phyloP scores from a whole-genome alignment of 2,113 vertebrate species.

The Xiphophorus couchianus region DNA sequence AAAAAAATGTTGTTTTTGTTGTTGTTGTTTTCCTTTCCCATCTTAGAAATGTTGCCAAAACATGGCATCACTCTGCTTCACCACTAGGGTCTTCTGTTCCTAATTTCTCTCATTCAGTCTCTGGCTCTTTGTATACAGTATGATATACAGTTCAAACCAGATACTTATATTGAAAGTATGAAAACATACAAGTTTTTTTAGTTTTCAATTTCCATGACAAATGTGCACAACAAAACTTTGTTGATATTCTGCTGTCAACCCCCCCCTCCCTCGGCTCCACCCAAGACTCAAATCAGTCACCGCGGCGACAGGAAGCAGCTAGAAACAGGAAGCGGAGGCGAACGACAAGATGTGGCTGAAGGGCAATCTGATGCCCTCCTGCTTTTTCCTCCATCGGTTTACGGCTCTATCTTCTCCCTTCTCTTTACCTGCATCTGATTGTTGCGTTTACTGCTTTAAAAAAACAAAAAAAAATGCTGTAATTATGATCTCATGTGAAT shows the following conservation, averaged over 20 bases:
- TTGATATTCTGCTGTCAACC: no score
- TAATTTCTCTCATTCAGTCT: slow-evolving; percentile 4
- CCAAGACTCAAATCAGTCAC: slow-evolving; percentile 56
- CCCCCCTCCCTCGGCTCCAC: slow-evolving; percentile 18
- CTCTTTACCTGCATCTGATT: slow-evolving; percentile 27
- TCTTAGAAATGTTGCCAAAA: slow-evolving; percentile 21
- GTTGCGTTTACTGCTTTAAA: slow-evolving; percentile 34
- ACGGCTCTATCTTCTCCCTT: slow-evolving; percentile 14
- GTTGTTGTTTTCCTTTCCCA: not conserved
- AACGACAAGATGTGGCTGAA: slow-evolving; percentile 58
- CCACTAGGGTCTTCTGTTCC: not conserved
- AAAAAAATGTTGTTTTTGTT: not conserved
- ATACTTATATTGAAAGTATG: no score
- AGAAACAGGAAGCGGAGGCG: slow-evolving; percentile 63
- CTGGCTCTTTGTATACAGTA: not conserved
- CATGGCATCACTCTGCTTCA: not conserved
- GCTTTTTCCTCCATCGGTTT: slow-evolving; percentile 7
- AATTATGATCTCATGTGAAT: slow-evolving; percentile 71
- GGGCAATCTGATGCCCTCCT: slow-evolving; percentile 51
- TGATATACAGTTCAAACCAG: no score
- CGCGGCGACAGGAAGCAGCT: slow-evolving; percentile 58
- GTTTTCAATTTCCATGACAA: no score
- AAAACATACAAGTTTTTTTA: no score
- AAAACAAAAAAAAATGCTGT: slow-evolving; percentile 45
- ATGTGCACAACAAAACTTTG: no score